Evolutionary conservation across 2,113 vertebrate species (phyloP).

Genomic region (Neoarius graeffei): DNA sequence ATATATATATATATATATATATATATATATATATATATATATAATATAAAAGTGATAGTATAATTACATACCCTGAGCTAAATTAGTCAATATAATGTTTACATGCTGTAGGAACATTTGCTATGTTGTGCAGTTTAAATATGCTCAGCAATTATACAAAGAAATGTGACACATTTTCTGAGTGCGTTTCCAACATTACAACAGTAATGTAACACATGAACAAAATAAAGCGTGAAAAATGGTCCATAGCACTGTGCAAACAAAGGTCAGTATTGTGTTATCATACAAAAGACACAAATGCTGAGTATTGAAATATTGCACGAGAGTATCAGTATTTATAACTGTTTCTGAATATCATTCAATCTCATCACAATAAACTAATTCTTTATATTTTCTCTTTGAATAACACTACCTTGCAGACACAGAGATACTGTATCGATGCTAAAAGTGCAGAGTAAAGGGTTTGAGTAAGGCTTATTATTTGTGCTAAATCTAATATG

Average conservation of each 20-base stretch:
- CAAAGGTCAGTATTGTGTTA: conserved; percentile 30
- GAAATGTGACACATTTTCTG: conserved; percentile 29
- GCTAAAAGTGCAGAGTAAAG: conserved; percentile 25
- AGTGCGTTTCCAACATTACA: conserved; percentile 11
- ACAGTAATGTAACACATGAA: conserved; percentile 24
- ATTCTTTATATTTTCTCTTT: background rate
- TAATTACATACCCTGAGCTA: conserved; percentile 58
- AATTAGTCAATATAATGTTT: conserved; percentile 46
- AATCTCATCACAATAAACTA: background rate
- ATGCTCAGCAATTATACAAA: conserved; percentile 17
- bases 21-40: too few relatives aligned
- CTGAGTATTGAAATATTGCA: conserved; percentile 35
- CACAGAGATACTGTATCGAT: background rate
- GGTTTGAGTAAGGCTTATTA: conserved; percentile 27
- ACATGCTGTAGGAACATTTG: conserved; percentile 47
- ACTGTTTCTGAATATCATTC: conserved; percentile 25
- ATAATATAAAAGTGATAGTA: too few relatives aligned
- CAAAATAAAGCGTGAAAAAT: conserved; percentile 9
- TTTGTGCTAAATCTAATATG: conserved; percentile 23
- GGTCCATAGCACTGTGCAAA: conserved; percentile 27
- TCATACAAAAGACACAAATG: conserved; percentile 13
- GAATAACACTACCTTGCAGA: conserved; percentile 14
- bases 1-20: too few relatives aligned
- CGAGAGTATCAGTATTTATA: conserved; percentile 17
- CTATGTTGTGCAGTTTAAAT: background rate